Base-by-base conservation (phyloP, 2,888 invertebrate genomes). In the Epinotia bilunana region DNA sequence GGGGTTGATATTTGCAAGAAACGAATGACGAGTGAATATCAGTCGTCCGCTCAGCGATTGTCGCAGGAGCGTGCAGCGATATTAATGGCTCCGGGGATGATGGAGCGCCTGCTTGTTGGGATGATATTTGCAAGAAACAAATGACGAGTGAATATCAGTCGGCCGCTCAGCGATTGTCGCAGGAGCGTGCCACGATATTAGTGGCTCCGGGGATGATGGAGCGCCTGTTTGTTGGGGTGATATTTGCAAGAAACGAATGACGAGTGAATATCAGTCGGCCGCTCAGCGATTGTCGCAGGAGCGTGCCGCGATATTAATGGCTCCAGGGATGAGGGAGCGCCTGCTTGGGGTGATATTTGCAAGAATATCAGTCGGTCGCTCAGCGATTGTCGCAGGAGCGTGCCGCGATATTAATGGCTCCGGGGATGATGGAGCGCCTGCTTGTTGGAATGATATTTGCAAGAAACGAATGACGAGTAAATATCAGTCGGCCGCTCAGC, bases 321-420 rank as follows among this genome's bases (percentile, higher is more conserved):
- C 23, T 28, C 1, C 23, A 28, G 23, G 3, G 23, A 28, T 28
- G n/a, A n/a, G n/a, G n/a, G n/a, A n/a, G n/a, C n/a, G 23, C 23
- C 23, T 28, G 23, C 23, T 28, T 28, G 23, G 23, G 3, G 3
- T 2, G 2, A 3, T 28, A 28, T 28, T 28, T 28, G 23, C 23
- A 3, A 28, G 65, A 13, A 11, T 43, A 68, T 57, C 55, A 68
- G 33, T 23, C 46, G 20, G 3, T n/a, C 60, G 43, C 39, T 60
- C 60, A 60, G 23, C 23, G 68, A 60, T 60, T 28, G n/a, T 46
- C 58, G 28, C 16, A 18, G 28, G 43, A 46, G 57, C 57, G 39
- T 39, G 39, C 1, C 39, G 39, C 39, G 39, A 39, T 39, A 39
- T 39, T 39, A 39, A 39, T 39, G 9, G 39, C 39, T 39, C 39